Evolutionary conservation across 2,113 vertebrate genomes (phyloP).

Genomic region (Pholis gunnellus): DNA sequence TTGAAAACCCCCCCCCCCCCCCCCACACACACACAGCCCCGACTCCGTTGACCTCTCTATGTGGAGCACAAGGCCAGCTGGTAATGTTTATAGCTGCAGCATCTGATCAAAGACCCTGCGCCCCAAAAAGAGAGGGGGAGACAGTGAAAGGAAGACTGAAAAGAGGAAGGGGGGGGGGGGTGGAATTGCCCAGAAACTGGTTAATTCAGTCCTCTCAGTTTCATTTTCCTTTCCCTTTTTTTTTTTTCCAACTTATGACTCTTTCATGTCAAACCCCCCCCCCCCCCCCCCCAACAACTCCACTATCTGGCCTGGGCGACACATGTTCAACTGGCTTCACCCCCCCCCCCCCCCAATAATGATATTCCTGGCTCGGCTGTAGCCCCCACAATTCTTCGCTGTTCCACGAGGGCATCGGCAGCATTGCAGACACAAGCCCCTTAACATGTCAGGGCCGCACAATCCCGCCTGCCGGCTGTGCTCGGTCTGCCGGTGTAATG

Average conservation of each 20-base stretch:
- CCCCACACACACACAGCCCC: slow-evolving; percentile 25
- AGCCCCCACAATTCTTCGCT: slow-evolving; percentile 50
- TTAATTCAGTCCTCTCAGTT: slow-evolving; percentile 42
- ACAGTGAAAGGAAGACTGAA: slow-evolving; percentile 35
- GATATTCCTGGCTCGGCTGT: slow-evolving; percentile 25
- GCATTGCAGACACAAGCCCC: background rate
- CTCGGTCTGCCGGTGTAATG: slow-evolving; percentile 21
- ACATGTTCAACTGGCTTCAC: slow-evolving; percentile 25
- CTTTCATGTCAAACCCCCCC: background rate
- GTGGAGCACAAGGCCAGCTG: slow-evolving; percentile 81
- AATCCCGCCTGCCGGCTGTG: slow-evolving; percentile 8
- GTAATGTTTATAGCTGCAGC: slow-evolving; percentile 79
- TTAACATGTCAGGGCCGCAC: slow-evolving; percentile 35
- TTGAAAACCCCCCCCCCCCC: slow-evolving; percentile 45
- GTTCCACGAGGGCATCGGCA: slow-evolving; percentile 3
- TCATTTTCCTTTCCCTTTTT: slow-evolving; percentile 43
- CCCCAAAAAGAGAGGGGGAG: slow-evolving; percentile 43
- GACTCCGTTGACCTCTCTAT: slow-evolving; percentile 71
- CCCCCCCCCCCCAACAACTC: background rate
- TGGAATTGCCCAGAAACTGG: slow-evolving; percentile 16
- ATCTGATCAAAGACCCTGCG: slow-evolving; percentile 76
- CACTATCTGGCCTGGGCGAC: slow-evolving; percentile 24
- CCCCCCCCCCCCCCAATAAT: slow-evolving; percentile 27
- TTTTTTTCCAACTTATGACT: background rate
- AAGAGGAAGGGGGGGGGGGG: slow-evolving; percentile 28